Evolutionary conservation across 2,888 invertebrate genomes (phyloP).

Genomic region (Rugalucina vietnamica): DNA sequence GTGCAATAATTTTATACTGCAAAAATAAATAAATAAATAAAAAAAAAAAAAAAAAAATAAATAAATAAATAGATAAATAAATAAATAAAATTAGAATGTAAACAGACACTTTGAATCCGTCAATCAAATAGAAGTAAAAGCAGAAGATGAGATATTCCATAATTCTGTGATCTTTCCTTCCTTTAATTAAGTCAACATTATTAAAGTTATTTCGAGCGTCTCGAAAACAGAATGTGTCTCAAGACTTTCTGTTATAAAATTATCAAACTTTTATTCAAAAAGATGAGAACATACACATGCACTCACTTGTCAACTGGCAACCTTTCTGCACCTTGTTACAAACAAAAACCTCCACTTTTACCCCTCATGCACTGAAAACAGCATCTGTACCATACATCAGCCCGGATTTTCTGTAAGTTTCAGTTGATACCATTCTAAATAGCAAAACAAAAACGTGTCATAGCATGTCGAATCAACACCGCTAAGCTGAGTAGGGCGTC

Average conservation of each 20-base stretch:
- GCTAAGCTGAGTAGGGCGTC: neutral
- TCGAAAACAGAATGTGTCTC: neutral
- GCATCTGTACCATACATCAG: neutral
- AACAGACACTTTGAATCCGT: neutral
- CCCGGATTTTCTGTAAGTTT: neutral
- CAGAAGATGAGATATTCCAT: neutral
- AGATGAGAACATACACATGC: neutral
- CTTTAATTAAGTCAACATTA: neutral
- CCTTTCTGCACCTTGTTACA: neutral
- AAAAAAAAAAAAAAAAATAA: neutral
- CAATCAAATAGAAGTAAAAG: neutral
- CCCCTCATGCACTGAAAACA: neutral
- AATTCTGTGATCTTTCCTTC: neutral
- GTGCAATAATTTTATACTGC: neutral
- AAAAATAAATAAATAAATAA: neutral
- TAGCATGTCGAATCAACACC: neutral
- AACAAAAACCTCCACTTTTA: neutral
- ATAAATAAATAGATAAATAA: neutral
- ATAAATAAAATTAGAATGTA: neutral
- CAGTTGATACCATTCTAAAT: neutral
- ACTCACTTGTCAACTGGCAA: neutral
- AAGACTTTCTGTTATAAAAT: neutral
- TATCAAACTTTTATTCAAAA: neutral
- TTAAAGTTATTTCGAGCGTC: neutral
- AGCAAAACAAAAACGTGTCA: neutral